These are phyloP conservation scores for Eleutherodactylus coqui DNA, from an alignment of 2,797 vertebrate species.

Conservation along the genomic window DNA sequence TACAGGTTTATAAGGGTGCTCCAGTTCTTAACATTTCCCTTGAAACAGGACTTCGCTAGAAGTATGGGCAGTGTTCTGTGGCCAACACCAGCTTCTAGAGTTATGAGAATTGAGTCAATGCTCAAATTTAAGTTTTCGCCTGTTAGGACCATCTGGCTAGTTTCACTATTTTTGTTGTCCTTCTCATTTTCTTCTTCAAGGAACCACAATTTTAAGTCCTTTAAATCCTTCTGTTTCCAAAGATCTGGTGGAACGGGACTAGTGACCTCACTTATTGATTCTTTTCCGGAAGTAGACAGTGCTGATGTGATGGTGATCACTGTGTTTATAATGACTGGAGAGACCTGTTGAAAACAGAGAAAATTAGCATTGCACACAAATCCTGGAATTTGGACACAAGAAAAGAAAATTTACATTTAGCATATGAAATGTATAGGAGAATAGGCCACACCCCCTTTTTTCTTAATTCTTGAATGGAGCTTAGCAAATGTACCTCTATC, in stretches of 20 bases:
- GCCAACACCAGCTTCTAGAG: conserved; percentile 95
- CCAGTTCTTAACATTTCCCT: conserved; percentile 91
- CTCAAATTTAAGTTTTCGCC: conserved; percentile 86
- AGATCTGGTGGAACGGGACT: conserved; percentile 82
- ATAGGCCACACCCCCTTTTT: no score
- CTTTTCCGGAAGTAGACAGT: conserved; percentile 82
- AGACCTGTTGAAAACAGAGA: conserved; percentile 79
- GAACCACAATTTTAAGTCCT: conserved; percentile 93
- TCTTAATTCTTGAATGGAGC: no score
- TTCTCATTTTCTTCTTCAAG: conserved; percentile 84
- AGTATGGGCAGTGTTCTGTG: conserved; percentile 96
- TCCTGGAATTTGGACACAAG: no score
- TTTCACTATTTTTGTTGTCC: conserved; percentile 74
- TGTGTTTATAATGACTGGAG: conserved; percentile 97
- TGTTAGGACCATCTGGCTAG: conserved; percentile 78
- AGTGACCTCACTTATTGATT: conserved; percentile 80
- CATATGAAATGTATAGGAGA: no score
- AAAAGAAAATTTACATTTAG: no score
- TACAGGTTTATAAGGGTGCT: conserved; percentile 91
- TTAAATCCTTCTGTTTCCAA: conserved; percentile 87
- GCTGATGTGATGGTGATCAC: conserved; percentile 95
- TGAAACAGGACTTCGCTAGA: conserved; percentile 90
- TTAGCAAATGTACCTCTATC: no score
- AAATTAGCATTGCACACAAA: not conserved
- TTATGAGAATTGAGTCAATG: conserved; percentile 88